These are phyloP conservation scores for Peucedramus taeniatus DNA, from an alignment of 2,113 vertebrate species.

Conservation along the genomic window DNA sequence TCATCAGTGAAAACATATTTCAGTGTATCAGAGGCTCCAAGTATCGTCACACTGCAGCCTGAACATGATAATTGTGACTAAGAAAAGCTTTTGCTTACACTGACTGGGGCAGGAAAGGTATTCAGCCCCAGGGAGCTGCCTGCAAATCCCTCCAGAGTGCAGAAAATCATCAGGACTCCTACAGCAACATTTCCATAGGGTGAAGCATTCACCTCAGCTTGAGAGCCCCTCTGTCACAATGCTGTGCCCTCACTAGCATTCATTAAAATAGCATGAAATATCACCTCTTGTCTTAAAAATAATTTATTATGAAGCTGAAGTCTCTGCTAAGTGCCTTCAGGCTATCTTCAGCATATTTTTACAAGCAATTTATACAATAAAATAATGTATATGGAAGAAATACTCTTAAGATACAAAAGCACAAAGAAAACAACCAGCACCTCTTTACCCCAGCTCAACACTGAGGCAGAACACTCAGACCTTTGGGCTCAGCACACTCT, in stretches of 20 bases:
- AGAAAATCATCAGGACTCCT: neutral
- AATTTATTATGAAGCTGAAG: neutral
- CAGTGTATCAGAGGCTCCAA: neutral
- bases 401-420: neutral
- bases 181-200: neutral
- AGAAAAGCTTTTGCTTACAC: neutral
- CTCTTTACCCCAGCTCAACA: neutral
- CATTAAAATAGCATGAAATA: neutral
- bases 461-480: neutral
- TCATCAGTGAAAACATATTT: neutral
- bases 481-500: neutral
- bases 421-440: neutral
- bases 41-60: fast-evolving
- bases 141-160: neutral
- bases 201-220: neutral
- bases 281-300: neutral
- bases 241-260: neutral
- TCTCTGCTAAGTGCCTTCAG: neutral
- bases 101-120: neutral
- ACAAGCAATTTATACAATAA: neutral
- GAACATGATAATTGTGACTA: neutral
- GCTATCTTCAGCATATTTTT: neutral
- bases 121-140: neutral
- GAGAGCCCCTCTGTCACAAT: neutral
- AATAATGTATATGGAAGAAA: neutral